These are phyloP conservation scores for Nomada fucata DNA, from an alignment of 2,888 invertebrate genomes.

Conservation along the genomic window DNA sequence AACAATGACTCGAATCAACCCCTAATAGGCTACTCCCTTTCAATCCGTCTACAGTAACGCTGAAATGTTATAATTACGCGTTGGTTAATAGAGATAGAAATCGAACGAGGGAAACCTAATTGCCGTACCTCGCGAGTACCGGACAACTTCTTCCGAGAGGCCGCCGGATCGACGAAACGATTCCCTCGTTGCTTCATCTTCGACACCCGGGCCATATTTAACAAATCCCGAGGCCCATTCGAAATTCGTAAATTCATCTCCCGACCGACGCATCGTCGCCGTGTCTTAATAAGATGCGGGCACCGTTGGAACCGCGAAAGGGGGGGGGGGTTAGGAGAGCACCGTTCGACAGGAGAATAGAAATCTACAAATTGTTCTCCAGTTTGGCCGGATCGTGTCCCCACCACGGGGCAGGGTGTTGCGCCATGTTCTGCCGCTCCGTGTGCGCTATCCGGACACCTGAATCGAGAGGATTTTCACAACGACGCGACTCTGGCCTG, in stretches of 20 bases:
- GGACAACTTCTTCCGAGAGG: neutral
- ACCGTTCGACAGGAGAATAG: neutral
- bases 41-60: neutral
- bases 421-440: constrained; percentile 73
- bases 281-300: too few species aligned
- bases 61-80: constrained; percentile 28
- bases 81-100: constrained; percentile 26
- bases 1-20: constrained; percentile 43
- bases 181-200: too few species aligned
- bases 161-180: neutral
- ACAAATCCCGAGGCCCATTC: neutral
- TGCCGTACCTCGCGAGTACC: neutral
- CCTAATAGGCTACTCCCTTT: constrained; percentile 8
- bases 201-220: neutral
- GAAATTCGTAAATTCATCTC: too few species aligned
- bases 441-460: constrained; percentile 72
- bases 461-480: constrained; percentile 79
- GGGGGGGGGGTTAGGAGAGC: neutral
- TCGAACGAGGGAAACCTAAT: constrained; percentile 29
- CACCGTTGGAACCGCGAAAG: neutral
- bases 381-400: constrained; percentile 17
- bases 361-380: constrained; percentile 48
- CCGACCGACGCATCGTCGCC: too few species aligned
- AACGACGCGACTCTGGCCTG: constrained; percentile 71
- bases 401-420: constrained; percentile 64